A percentile compares a stretch with the other conserved stretches of the same genome.
phyloP scores from a whole-genome alignment of 2,113 vertebrate genomes.

The Sarotherodon lohbergeri region DNA sequence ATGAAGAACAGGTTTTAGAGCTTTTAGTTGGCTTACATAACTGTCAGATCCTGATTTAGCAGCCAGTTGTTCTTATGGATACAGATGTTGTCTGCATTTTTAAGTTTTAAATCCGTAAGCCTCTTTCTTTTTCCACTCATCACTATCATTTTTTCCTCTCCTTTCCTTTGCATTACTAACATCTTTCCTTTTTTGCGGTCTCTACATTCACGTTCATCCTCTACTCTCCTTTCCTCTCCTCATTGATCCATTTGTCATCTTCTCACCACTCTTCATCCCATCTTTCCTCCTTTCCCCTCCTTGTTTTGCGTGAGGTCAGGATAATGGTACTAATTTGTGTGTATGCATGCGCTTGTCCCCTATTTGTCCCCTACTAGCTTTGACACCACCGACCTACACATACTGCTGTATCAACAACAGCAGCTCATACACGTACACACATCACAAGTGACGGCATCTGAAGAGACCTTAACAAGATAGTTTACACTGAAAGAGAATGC shows the following conservation, averaged over 20 bases:
- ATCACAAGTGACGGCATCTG: slow-evolving; percentile 29
- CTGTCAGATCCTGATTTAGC: not conserved
- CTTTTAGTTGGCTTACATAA: not conserved
- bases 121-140: not conserved
- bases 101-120: not conserved
- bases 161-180: not conserved
- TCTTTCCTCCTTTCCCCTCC: slow-evolving; percentile 1
- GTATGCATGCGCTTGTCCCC: slow-evolving; percentile 41
- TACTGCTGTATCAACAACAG: slow-evolving; percentile 58
- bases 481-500: slow-evolving; percentile 15
- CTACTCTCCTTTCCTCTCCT: not conserved
- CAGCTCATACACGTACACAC: not conserved
- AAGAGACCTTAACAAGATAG: slow-evolving; percentile 28
- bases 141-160: not conserved
- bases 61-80: not conserved
- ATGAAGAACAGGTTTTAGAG: not conserved
- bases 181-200: not conserved
- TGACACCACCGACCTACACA: slow-evolving; percentile 34
- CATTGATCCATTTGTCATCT: slow-evolving; percentile 31
- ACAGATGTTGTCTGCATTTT: not conserved
- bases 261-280: not conserved
- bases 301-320: slow-evolving; percentile 44
- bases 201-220: not conserved
- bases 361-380: slow-evolving; percentile 38
- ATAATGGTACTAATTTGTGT: slow-evolving; percentile 58